phyloP scores from a whole-genome alignment of 1,140 invertebrate species.

The Mactra quadrangularis region DNA sequence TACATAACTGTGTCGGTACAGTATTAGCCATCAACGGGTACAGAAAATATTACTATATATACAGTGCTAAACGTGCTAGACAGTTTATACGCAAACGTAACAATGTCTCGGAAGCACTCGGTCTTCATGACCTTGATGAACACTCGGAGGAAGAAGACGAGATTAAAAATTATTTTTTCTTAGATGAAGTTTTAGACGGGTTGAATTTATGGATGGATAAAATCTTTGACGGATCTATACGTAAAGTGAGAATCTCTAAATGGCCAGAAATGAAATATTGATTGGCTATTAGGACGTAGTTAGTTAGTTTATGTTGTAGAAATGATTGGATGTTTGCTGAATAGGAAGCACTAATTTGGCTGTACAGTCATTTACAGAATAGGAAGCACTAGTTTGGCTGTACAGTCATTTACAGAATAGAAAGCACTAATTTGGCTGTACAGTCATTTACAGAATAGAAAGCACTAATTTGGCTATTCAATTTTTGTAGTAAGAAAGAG shows the following conservation, averaged over 20 bases:
- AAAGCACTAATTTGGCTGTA: too few species aligned
- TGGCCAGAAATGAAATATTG: slow-evolving; percentile 89
- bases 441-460: too few species aligned
- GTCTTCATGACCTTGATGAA: slow-evolving; percentile 68
- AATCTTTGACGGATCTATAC: slow-evolving; percentile 97
- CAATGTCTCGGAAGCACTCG: slow-evolving; percentile 59
- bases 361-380: too few species aligned
- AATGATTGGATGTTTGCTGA: too few species aligned
- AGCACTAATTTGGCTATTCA: too few species aligned
- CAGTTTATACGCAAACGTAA: slow-evolving; percentile 64
- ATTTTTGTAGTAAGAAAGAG: too few species aligned
- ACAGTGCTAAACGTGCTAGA: slow-evolving; percentile 92
- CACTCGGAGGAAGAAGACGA: slow-evolving; percentile 63
- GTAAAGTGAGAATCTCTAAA: slow-evolving; percentile 97
- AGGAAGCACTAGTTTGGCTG: too few species aligned
- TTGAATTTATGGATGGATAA: slow-evolving; percentile 98
- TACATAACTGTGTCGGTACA: slow-evolving; percentile 98
- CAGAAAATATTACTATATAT: slow-evolving; percentile 99
- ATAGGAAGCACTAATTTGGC: too few species aligned
- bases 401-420: too few species aligned
- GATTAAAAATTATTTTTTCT: slow-evolving; percentile 72
- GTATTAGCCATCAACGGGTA: slow-evolving; percentile 98
- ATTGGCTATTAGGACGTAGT: too few species aligned
- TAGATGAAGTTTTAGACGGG: slow-evolving; percentile 93
- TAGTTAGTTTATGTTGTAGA: too few species aligned